These are phyloP conservation scores for Trichosurus vulpecula DNA, from an alignment of 2,797 vertebrate species.

Conservation along the genomic window DNA sequence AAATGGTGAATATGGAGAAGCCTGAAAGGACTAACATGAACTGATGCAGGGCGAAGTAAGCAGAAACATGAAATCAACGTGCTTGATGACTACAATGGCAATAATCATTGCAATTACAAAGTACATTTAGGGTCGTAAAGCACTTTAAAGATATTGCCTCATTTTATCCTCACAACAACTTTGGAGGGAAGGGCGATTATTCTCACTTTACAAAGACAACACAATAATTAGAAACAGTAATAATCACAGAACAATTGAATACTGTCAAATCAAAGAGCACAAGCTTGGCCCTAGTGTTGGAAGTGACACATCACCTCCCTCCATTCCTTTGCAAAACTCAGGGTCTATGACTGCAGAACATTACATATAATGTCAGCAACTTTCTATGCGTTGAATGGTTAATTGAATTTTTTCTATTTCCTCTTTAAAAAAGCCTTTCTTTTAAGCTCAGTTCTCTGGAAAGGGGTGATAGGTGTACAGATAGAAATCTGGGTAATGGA, in stretches of 20 bases:
- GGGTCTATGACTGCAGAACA: neutral
- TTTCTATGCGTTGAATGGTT: neutral
- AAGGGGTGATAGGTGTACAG: neutral
- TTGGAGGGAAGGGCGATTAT: neutral
- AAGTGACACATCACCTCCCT: neutral
- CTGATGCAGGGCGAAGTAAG: neutral
- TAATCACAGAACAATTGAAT: neutral
- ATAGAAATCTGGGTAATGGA: neutral
- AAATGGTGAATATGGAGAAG: neutral
- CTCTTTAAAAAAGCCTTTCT: neutral
- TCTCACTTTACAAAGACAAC: neutral
- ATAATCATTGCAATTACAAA: neutral
- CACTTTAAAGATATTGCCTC: neutral
- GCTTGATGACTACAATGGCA: neutral
- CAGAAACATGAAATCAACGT: neutral
- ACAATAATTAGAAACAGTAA: neutral
- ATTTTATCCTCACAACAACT: neutral
- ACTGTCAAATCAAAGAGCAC: neutral
- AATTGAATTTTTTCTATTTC: neutral
- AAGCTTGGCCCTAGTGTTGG: neutral
- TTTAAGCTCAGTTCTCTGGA: neutral
- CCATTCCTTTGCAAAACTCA: neutral
- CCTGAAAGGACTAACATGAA: neutral
- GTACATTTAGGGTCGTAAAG: neutral
- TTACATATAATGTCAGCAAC: neutral